phyloP scores from a whole-genome alignment of 2,113 vertebrate species.

The Dasyprocta punctata region DNA sequence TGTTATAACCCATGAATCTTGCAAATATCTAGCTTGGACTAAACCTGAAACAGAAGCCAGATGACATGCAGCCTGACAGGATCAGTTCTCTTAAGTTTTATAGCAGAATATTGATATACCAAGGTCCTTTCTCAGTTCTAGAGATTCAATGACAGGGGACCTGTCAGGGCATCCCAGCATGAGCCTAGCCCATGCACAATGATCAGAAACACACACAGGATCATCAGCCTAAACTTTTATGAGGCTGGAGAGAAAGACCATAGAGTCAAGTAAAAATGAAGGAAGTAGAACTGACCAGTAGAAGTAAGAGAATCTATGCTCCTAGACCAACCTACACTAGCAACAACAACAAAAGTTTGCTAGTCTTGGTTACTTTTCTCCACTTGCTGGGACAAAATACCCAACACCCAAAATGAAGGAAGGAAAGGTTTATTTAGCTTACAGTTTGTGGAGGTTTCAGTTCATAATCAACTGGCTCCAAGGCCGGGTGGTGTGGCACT shows the following conservation, averaged over 20 bases:
- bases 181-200: background rate
- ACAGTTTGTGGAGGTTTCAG: too few relatives aligned
- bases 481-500: too few relatives aligned
- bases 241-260: background rate
- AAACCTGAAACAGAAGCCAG: background rate
- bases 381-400: too few relatives aligned
- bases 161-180: background rate
- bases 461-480: too few relatives aligned
- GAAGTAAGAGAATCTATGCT: background rate
- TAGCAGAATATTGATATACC: background rate
- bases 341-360: background rate
- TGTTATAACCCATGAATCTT: background rate
- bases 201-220: background rate
- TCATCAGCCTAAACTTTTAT: background rate
- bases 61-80: background rate
- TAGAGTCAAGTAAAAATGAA: background rate
- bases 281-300: background rate
- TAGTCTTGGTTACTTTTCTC: background rate
- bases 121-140: background rate
- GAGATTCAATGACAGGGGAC: background rate
- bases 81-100: background rate
- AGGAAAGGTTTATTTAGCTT: too few relatives aligned
- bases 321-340: background rate
- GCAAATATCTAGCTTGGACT: background rate
- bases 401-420: too few relatives aligned